A percentile compares a stretch with the other conserved stretches of the same genome.
Conservation (phyloP, 2,888 invertebrate genomes). For the Gasteruption jaculator region DNA sequence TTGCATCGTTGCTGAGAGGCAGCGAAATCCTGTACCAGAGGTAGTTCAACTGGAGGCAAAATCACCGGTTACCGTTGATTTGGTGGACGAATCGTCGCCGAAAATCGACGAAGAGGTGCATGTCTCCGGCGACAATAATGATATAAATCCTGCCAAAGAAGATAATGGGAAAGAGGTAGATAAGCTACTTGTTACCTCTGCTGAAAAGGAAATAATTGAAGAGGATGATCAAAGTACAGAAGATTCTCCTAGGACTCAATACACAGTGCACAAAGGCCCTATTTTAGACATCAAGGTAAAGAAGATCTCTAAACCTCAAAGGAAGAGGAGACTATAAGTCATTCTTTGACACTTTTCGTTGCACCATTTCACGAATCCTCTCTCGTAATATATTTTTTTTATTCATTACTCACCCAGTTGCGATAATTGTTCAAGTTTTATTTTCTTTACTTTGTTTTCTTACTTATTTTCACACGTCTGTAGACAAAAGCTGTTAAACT, state of each 20-base stretch:
- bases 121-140: constrained; percentile 14
- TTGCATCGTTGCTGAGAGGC: constrained; percentile 12
- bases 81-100: constrained; percentile 2
- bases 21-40: neutral
- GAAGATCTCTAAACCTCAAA: constrained; percentile 2
- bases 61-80: neutral
- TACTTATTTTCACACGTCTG: neutral
- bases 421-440: neutral
- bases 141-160: neutral
- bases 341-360: no score
- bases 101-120: constrained; percentile 13
- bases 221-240: constrained; percentile 15
- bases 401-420: no score
- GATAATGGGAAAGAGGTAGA: constrained; percentile 6
- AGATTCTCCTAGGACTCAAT: constrained; percentile 33
- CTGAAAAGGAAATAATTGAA: constrained; percentile 15
- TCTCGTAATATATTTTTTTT: no score
- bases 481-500: no score
- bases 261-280: constrained; percentile 45
- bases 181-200: neutral
- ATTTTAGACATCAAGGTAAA: constrained; percentile 49
- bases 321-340: no score
- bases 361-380: no score
- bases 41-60: no score
- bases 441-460: neutral